Percentiles rank a stretch among this genome's conserved stretches.
phyloP scores from a whole-genome alignment of 1,140 invertebrate genomes.

The Akabosia matsudoensis region DNA sequence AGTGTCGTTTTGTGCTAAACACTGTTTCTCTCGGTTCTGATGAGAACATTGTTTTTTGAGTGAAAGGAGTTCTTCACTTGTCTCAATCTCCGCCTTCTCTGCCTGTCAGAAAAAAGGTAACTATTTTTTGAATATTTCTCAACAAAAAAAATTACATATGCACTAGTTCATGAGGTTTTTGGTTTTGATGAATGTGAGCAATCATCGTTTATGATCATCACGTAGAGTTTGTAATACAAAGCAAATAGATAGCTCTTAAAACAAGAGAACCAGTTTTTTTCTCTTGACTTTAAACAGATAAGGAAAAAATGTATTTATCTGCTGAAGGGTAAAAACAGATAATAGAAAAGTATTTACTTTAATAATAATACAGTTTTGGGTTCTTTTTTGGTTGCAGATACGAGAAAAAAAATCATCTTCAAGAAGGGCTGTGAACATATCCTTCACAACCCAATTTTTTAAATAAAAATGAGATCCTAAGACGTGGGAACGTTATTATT shows the following conservation, averaged over 20 bases:
- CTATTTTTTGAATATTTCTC: neutral
- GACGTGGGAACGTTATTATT: too few relatives aligned
- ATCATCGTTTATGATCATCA: neutral
- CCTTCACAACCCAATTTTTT: constrained; percentile 17
- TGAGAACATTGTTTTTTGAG: too few relatives aligned
- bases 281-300: neutral
- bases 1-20: neutral
- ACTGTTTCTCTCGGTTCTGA: too few relatives aligned
- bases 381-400: neutral
- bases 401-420: too few relatives aligned
- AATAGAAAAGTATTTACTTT: neutral
- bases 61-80: neutral
- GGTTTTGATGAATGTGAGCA: too few relatives aligned
- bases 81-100: neutral
- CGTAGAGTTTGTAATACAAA: neutral
- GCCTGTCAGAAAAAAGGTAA: constrained; percentile 16
- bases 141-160: neutral
- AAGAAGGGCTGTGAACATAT: constrained; percentile 4
- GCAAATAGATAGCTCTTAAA: neutral
- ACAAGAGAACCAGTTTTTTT: constrained; percentile 3
- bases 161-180: neutral
- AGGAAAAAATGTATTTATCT: neutral
- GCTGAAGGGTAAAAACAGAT: neutral
- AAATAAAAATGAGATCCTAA: too few relatives aligned
- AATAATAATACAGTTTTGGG: neutral